These are phyloP conservation scores for Chalcosyrphus nemorum DNA, from an alignment of 2,888 invertebrate genomes.

Conservation along the genomic window DNA sequence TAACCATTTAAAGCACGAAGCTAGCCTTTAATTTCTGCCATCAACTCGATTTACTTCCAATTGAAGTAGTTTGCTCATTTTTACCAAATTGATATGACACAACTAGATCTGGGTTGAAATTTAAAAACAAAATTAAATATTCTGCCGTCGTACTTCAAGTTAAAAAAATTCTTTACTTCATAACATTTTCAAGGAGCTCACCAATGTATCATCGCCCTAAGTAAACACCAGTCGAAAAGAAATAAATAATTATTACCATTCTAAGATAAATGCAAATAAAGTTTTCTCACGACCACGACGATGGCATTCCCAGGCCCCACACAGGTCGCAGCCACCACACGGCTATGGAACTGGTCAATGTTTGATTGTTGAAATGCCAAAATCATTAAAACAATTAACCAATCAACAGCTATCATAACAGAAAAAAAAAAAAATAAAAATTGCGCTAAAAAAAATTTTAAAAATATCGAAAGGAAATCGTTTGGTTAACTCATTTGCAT, in stretches of 20 bases:
- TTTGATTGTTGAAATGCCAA: constrained; percentile 41
- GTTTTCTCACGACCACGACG: constrained; percentile 42
- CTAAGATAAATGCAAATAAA: constrained; percentile 58
- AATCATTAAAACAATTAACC: constrained; percentile 69
- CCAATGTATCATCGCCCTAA: constrained; percentile 11
- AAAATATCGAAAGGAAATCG: constrained; percentile 55
- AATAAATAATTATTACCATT: constrained; percentile 52
- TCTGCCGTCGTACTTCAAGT: background rate
- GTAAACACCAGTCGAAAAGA: constrained; percentile 2
- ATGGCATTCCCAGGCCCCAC: constrained; percentile 6
- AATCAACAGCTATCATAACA: constrained; percentile 70
- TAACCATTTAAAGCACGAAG: too few relatives aligned
- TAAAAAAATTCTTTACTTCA: background rate
- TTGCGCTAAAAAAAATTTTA: too few relatives aligned
- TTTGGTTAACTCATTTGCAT: constrained; percentile 67
- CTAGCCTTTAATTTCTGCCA: too few relatives aligned
- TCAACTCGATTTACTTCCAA: too few relatives aligned
- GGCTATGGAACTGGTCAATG: background rate
- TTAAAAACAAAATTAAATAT: background rate
- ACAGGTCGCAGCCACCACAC: background rate
- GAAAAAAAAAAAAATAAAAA: too few relatives aligned
- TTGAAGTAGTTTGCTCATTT: too few relatives aligned
- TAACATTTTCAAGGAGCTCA: background rate
- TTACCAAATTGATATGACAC: too few relatives aligned
- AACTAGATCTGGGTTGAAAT: background rate